Percentiles rank a stretch among this genome's conserved stretches.
phyloP scores from a whole-genome alignment of 1,140 invertebrate species.

The Sinonovacula constricta region DNA sequence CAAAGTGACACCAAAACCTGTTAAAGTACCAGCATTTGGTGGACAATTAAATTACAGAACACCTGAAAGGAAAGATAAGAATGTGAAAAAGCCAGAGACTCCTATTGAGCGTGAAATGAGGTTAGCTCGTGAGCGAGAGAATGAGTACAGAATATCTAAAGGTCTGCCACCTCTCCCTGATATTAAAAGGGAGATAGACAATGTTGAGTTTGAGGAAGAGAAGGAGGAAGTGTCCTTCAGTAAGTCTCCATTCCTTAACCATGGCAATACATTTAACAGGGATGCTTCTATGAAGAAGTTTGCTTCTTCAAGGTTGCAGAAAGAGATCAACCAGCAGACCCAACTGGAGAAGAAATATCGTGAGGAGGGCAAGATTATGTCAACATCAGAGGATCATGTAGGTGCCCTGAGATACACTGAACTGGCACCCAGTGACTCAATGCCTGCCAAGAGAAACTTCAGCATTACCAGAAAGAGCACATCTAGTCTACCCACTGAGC shows the following conservation, averaged over 20 bases:
- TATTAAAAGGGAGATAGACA: too few relatives aligned
- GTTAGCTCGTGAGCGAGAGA: conserved; percentile 80
- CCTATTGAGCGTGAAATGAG: conserved; percentile 82
- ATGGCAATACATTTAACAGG: not conserved
- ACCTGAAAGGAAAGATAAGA: conserved; percentile 38
- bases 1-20: conserved; percentile 62
- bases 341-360: conserved; percentile 64
- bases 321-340: conserved; percentile 68
- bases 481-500: conserved; percentile 4
- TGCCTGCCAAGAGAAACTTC: conserved; percentile 71
- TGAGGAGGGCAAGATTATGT: conserved; percentile 70
- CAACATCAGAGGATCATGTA: conserved; percentile 72
- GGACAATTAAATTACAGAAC: conserved; percentile 19
- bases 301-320: conserved; percentile 67
- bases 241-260: conserved; percentile 6
- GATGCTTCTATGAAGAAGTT: conserved; percentile 60
- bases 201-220: conserved; percentile 40
- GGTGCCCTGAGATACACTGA: conserved; percentile 68
- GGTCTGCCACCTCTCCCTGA: conserved; percentile 66
- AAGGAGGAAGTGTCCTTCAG: not conserved
- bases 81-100: conserved; percentile 76
- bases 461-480: conserved; percentile 58
- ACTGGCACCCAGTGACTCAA: conserved; percentile 55
- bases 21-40: conserved; percentile 12
- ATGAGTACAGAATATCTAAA: conserved; percentile 78